phyloP scores from a whole-genome alignment of 1,140 invertebrate species.

The Cyclina sinensis region DNA sequence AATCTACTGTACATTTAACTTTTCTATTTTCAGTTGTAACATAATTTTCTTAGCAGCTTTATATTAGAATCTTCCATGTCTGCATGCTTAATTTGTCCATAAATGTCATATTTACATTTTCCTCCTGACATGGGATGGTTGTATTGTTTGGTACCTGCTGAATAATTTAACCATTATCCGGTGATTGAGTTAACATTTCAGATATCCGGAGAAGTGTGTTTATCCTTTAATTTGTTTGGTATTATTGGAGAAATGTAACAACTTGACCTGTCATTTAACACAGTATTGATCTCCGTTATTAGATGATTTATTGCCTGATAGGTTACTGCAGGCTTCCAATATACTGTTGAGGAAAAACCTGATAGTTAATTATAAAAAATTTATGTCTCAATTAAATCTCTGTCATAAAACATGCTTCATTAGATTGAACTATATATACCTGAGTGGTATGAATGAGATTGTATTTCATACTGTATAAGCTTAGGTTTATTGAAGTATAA shows the following conservation, averaged over 20 bases:
- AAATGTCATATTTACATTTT: too few relatives aligned
- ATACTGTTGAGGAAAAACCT: neutral
- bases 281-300: neutral
- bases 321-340: neutral
- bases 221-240: conserved; percentile 11
- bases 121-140: neutral
- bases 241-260: neutral
- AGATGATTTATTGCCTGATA: neutral
- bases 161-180: neutral
- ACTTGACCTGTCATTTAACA: neutral
- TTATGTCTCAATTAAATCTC: neutral
- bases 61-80: too few relatives aligned
- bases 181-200: neutral
- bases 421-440: neutral
- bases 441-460: neutral
- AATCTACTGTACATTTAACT: too few relatives aligned
- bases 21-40: too few relatives aligned
- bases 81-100: too few relatives aligned
- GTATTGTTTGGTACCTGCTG: neutral
- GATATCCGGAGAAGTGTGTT: neutral
- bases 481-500: neutral
- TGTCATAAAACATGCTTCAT: neutral
- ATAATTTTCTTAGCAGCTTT: too few relatives aligned
- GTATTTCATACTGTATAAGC: neutral
- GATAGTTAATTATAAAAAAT: conserved; percentile 2